These are phyloP conservation scores for Drepana arcuata DNA, from an alignment of 1,140 invertebrate genomes.

Conservation along the genomic window DNA sequence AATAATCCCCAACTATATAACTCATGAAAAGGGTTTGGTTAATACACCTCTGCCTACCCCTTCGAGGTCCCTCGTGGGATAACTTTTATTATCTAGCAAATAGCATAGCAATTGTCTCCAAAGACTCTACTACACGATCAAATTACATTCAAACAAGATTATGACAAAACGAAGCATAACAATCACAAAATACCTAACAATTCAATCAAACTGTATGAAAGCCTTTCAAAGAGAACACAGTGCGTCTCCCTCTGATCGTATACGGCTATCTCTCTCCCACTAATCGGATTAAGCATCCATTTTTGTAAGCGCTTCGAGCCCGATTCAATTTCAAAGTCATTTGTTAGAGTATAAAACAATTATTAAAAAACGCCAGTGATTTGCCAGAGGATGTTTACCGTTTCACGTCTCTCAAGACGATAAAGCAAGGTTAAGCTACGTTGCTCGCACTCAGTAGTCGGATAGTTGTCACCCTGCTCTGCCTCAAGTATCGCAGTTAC, in stretches of 20 bases:
- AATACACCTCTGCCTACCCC: too few relatives aligned
- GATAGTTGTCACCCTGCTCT: too few relatives aligned
- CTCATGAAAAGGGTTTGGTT: too few relatives aligned
- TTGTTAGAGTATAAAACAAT: slow-evolving; percentile 70
- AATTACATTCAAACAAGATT: slow-evolving; percentile 9
- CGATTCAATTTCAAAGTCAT: slow-evolving; percentile 69
- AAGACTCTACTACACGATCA: too few relatives aligned
- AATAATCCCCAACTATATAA: too few relatives aligned
- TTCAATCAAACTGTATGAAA: slow-evolving; percentile 17
- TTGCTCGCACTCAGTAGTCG: too few relatives aligned
- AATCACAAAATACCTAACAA: slow-evolving; percentile 14
- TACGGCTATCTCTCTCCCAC: slow-evolving; percentile 34
- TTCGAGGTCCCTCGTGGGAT: too few relatives aligned
- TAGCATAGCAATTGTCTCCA: background rate
- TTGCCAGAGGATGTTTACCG: slow-evolving; percentile 53
- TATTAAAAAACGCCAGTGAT: slow-evolving; percentile 70
- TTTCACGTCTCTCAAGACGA: slow-evolving; percentile 11
- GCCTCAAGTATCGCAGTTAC: too few relatives aligned
- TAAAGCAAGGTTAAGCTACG: too few relatives aligned
- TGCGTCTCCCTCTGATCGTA: slow-evolving; percentile 4
- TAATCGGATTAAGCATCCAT: slow-evolving; percentile 67
- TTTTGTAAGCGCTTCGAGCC: slow-evolving; percentile 66
- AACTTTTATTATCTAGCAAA: background rate
- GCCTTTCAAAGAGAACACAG: slow-evolving; percentile 19
- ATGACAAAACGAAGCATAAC: slow-evolving; percentile 12